These are phyloP conservation scores for Brachycybe producta DNA, from an alignment of 2,888 invertebrate genomes.

Conservation along the genomic window DNA sequence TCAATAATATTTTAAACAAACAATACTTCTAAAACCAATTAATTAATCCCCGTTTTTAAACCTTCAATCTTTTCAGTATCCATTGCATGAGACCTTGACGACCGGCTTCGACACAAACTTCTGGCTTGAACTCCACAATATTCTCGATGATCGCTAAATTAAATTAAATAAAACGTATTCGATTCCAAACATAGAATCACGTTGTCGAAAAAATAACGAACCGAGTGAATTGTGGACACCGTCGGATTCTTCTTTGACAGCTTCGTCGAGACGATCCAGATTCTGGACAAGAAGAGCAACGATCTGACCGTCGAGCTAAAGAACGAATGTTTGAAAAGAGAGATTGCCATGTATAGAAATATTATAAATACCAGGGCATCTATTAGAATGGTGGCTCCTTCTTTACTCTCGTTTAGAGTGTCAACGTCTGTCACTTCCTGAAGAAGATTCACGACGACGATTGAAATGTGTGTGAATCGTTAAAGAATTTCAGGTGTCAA, in stretches of 20 bases:
- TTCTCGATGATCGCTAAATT: constrained; percentile 79
- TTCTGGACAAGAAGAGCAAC: constrained; percentile 84
- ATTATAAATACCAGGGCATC: constrained; percentile 50
- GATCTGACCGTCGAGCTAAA: constrained; percentile 66
- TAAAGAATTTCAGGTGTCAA: too few species aligned
- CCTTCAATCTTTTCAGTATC: constrained; percentile 72
- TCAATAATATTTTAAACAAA: not conserved
- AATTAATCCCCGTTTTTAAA: not conserved
- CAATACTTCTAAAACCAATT: not conserved
- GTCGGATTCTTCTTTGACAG: constrained; percentile 82
- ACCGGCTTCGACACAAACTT: constrained; percentile 68
- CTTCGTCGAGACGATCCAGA: constrained; percentile 82
- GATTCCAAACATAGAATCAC: not conserved
- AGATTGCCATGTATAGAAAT: constrained; percentile 1
- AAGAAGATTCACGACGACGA: constrained; percentile 56
- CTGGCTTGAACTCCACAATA: constrained; percentile 76
- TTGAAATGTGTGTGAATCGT: constrained; percentile 49
- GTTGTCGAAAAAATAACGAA: too few species aligned
- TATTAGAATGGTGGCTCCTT: constrained; percentile 75
- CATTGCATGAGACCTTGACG: constrained; percentile 84
- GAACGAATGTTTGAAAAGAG: not conserved
- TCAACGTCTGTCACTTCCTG: constrained; percentile 93
- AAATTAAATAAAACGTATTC: constrained; percentile 3
- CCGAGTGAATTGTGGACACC: constrained; percentile 89
- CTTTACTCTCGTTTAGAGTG: constrained; percentile 83